phyloP scores from a whole-genome alignment of 1,140 invertebrate species.

The Anthonomus grandis region DNA sequence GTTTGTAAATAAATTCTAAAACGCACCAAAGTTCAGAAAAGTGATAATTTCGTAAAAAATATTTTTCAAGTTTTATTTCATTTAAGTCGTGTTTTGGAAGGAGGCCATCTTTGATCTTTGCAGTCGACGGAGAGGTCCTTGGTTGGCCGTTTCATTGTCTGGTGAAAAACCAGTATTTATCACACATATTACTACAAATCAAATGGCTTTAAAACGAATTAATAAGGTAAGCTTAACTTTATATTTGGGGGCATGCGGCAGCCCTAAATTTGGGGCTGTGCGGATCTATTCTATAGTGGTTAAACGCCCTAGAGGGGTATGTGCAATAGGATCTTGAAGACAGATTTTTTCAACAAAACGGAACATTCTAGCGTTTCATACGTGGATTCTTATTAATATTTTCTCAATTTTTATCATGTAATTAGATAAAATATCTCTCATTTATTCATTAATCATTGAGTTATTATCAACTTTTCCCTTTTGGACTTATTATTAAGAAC shows the following conservation, averaged over 20 bases:
- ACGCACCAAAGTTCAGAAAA: too few relatives aligned
- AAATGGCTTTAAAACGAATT: slow-evolving; percentile 95
- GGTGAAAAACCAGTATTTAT: slow-evolving; percentile 59
- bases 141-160: slow-evolving; percentile 62
- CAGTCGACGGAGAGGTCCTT: slow-evolving; percentile 64
- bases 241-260: slow-evolving; percentile 5
- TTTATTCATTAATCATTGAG: too few relatives aligned
- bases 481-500: too few relatives aligned
- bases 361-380: slow-evolving; percentile 3
- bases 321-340: slow-evolving; percentile 49
- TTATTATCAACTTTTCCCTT: too few relatives aligned
- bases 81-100: slow-evolving; percentile 62
- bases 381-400: too few relatives aligned
- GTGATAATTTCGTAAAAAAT: slow-evolving; percentile 20
- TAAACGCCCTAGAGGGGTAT: slow-evolving; percentile 55
- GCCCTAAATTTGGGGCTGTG: too few relatives aligned
- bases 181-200: slow-evolving; percentile 56
- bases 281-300: slow-evolving; percentile 34
- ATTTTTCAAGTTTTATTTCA: slow-evolving; percentile 45
- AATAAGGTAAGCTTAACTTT: slow-evolving; percentile 78
- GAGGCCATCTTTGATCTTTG: slow-evolving; percentile 66
- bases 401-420: too few relatives aligned
- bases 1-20: too few relatives aligned
- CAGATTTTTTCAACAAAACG: slow-evolving; percentile 15
- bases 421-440: too few relatives aligned